Evolutionary conservation across 2,797 vertebrate species (phyloP), one percentile per base, ranked within the genome.

Genomic region (Tokudaia tokunoshimensis): DNA sequence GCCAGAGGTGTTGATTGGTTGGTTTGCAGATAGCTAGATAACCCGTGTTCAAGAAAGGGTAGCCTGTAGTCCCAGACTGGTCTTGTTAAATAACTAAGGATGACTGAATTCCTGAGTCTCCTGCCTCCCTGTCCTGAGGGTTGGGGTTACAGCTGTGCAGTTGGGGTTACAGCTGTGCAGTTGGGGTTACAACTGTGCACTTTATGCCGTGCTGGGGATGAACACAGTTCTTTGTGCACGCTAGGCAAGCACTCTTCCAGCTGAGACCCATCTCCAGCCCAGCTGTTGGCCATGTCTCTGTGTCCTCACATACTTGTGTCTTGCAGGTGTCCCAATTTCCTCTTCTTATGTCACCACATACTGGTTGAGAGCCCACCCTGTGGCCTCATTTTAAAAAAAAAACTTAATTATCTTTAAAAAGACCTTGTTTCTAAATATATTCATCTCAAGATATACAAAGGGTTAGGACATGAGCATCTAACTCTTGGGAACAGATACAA

Each of bases 371-470:
- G 55, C 79, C 84, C 81, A 74, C 83, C 14, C 61, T 78, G 12
- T 83, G 91, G 74, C 80, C 63, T 93, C 65, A 57, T 75, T 52
- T 55, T 10, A 44, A 41, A 61, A 86, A 61, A 44, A 41, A 61
- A 86, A 61, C 72, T 76, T 70, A 89, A 61, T 83, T 70, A 61
- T 89, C 84, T 81, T 63, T n/a, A 59, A 44, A 86, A 86, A 85
- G 50, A 79, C 47, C n/a, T 34, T 34, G 12, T 94, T 74, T 85
- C 92, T 34, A n/a, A 74, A 80, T 63, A 82, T 3, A 79, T 47
- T 34, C 65, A 19, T 70, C 41, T 37, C 76, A 47, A 90, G 72
- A 67, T 29, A 67, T 29, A 3, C 47, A 47, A 31, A 75, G 67
- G 44, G 20, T 37, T 78, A 37, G 55, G 57, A 14, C n/a, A 63